These are phyloP conservation scores for Huso huso DNA, from an alignment of 2,797 vertebrate species.

Conservation along the genomic window DNA sequence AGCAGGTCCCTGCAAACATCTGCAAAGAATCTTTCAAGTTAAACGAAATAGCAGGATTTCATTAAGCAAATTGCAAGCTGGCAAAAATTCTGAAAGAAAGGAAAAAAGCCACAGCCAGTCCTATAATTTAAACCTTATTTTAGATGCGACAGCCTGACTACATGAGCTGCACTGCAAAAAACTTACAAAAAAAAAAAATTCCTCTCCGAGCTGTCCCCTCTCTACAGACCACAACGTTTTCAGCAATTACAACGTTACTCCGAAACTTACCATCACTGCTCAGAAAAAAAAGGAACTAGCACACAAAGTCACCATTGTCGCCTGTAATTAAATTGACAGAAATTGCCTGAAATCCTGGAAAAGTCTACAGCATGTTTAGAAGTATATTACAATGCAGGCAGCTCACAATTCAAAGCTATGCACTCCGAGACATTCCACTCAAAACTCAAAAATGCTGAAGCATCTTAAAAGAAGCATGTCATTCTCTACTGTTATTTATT, in stretches of 20 bases:
- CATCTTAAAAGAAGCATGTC: too few species aligned
- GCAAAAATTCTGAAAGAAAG: constrained; percentile 94
- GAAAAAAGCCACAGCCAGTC: constrained; percentile 88
- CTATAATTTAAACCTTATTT: constrained; percentile 98
- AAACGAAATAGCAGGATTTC: constrained; percentile 95
- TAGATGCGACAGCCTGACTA: constrained; percentile 81
- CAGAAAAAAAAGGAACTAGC: constrained; percentile 25
- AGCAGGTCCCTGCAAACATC: constrained; percentile 82
- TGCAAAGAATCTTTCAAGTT: constrained; percentile 92
- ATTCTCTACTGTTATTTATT: too few species aligned
- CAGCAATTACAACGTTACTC: constrained; percentile 35
- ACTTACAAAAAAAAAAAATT: constrained; percentile 41
- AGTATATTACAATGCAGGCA: background rate
- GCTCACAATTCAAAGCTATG: background rate
- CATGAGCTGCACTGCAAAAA: constrained; percentile 55
- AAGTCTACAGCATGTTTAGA: constrained; percentile 4
- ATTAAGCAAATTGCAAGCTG: constrained; percentile 99
- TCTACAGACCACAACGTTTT: constrained; percentile 34
- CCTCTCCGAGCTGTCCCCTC: constrained; percentile 40
- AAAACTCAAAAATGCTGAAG: too few species aligned
- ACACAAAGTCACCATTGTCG: constrained; percentile 41
- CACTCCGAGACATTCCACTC: too few species aligned
- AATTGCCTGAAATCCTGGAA: constrained; percentile 31
- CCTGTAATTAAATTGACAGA: constrained; percentile 43
- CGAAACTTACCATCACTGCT: constrained; percentile 30